Percentiles rank a stretch among this genome's conserved stretches.
These are phyloP conservation scores for Bruchidius siliquastri DNA, from an alignment of 2,888 invertebrate species.

Conservation along the genomic window DNA sequence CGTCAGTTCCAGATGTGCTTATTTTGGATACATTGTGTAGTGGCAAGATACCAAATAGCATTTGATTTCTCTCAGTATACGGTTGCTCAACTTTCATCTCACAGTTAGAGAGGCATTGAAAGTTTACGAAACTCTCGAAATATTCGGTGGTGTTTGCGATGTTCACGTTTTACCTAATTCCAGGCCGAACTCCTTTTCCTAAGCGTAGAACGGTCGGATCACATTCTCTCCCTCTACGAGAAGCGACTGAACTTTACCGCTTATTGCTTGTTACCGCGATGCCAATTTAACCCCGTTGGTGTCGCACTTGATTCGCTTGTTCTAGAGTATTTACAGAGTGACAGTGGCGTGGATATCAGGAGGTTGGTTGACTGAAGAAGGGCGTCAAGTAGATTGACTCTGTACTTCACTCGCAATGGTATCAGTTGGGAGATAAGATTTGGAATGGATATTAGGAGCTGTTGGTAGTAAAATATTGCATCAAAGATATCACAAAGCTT, in stretches of 20 bases:
- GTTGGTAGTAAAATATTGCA: too few species aligned
- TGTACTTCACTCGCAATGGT: too few species aligned
- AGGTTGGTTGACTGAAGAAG: too few species aligned
- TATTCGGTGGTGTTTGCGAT: neutral
- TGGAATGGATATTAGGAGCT: too few species aligned
- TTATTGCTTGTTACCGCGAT: neutral
- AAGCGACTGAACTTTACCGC: neutral
- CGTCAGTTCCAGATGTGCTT: too few species aligned
- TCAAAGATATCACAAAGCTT: too few species aligned
- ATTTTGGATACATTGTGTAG: too few species aligned
- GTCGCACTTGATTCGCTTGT: neutral
- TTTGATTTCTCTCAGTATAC: neutral
- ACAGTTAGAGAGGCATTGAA: neutral
- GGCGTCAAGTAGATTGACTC: too few species aligned
- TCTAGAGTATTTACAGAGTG: neutral
- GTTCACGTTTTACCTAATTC: neutral
- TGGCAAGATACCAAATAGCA: neutral
- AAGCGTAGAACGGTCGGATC: neutral
- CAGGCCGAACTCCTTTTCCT: neutral
- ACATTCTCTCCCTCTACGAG: neutral
- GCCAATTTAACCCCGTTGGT: neutral
- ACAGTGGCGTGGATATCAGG: neutral
- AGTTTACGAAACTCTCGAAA: neutral
- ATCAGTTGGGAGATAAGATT: too few species aligned
- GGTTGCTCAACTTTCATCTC: neutral